phyloP scores from a whole-genome alignment of 2,888 invertebrate genomes.

The Busseola fusca region DNA sequence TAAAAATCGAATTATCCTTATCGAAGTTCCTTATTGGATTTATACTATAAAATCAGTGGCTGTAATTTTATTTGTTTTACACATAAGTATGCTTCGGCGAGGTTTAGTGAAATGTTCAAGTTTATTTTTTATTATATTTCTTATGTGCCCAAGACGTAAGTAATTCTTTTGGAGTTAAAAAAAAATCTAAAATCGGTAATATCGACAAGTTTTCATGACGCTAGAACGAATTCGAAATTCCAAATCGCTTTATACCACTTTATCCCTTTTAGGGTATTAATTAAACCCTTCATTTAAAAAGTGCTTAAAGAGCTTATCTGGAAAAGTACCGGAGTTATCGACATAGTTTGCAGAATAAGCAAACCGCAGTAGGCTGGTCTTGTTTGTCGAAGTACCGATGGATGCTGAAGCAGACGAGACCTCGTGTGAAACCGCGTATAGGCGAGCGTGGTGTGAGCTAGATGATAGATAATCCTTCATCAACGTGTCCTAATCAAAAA shows the following conservation, averaged over 20 bases:
- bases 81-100: slow-evolving; percentile 48
- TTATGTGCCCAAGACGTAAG: slow-evolving; percentile 61
- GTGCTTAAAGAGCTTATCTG: background rate
- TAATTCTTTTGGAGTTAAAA: background rate
- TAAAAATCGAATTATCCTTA: slow-evolving; percentile 35
- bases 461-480: no score
- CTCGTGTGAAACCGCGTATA: background rate
- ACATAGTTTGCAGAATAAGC: background rate
- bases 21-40: slow-evolving; percentile 42
- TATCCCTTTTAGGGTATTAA: background rate
- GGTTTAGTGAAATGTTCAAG: slow-evolving; percentile 44
- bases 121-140: slow-evolving; percentile 55
- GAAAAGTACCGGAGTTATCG: background rate
- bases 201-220: background rate
- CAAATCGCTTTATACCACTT: background rate
- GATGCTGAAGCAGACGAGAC: background rate
- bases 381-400: background rate
- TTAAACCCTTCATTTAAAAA: background rate
- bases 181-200: background rate
- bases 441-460: background rate
- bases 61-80: slow-evolving; percentile 27
- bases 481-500: no score
- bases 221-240: background rate
- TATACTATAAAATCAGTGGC: slow-evolving; percentile 16
- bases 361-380: background rate